Evolutionary conservation across 2,888 invertebrate genomes (phyloP).

Genomic region (Euclidia mi): DNA sequence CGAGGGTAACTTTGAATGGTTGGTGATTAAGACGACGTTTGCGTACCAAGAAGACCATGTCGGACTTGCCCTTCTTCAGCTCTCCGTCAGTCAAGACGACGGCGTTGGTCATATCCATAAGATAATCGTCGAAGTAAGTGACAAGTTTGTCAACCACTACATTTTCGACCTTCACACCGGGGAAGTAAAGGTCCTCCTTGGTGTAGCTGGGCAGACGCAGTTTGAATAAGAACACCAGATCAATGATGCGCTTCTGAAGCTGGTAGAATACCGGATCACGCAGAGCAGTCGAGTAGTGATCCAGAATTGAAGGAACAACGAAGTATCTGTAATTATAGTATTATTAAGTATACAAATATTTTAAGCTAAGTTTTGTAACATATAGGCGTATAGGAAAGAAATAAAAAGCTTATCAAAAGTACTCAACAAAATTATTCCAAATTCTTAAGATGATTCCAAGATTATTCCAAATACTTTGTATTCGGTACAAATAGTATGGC

Average conservation of each 20-base stretch:
- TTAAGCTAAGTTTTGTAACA: too few relatives aligned
- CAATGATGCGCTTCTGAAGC: slow-evolving; percentile 91
- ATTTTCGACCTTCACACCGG: slow-evolving; percentile 91
- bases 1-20: slow-evolving; percentile 90
- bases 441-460: too few relatives aligned
- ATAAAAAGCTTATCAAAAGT: too few relatives aligned
- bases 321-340: slow-evolving; percentile 81
- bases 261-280: slow-evolving; percentile 94
- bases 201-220: slow-evolving; percentile 91
- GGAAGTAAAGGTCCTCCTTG: slow-evolving; percentile 90
- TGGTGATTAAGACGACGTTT: slow-evolving; percentile 92
- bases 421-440: too few relatives aligned
- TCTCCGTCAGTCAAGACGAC: slow-evolving; percentile 85
- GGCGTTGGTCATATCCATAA: slow-evolving; percentile 91
- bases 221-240: slow-evolving; percentile 91
- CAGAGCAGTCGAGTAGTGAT: slow-evolving; percentile 91
- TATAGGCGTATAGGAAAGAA: too few relatives aligned
- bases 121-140: slow-evolving; percentile 93
- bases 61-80: slow-evolving; percentile 82
- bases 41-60: slow-evolving; percentile 88
- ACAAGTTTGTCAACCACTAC: slow-evolving; percentile 91
- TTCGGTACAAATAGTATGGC: too few relatives aligned
- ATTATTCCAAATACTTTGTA: too few relatives aligned
- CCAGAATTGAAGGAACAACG: slow-evolving; percentile 90
- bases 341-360: too few relatives aligned